Evolutionary conservation across 2,113 vertebrate genomes (phyloP).

Genomic region (Maccullochella peelii): DNA sequence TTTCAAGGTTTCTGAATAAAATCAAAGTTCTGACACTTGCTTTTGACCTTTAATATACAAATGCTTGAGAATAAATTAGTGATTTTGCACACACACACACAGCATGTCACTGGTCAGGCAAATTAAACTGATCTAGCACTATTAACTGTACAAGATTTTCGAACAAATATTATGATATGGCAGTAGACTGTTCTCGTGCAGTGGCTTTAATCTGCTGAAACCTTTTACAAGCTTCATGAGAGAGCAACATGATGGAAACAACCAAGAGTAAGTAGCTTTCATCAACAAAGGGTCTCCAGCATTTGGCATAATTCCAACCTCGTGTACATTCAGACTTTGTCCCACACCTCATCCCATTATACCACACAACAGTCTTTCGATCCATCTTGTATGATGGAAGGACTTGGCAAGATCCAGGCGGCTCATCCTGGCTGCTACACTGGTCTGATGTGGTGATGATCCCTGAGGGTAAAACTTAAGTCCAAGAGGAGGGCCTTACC

Average conservation of each 20-base stretch:
- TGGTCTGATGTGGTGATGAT: slow-evolving; percentile 60
- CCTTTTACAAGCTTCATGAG: slow-evolving; percentile 18
- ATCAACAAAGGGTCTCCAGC: slow-evolving; percentile 3
- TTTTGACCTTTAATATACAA: background rate
- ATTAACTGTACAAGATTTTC: background rate
- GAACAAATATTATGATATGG: background rate
- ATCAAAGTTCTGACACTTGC: background rate
- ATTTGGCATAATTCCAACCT: background rate
- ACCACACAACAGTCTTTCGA: slow-evolving; percentile 30
- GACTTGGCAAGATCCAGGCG: slow-evolving; percentile 51
- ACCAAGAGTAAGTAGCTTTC: slow-evolving; percentile 9
- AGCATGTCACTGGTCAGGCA: background rate
- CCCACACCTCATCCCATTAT: slow-evolving; percentile 15
- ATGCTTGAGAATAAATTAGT: background rate
- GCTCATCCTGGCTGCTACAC: slow-evolving; percentile 65
- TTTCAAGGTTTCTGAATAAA: background rate
- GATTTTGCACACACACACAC: background rate
- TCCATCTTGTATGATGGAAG: slow-evolving; percentile 59
- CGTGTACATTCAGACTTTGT: background rate
- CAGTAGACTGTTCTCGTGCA: background rate
- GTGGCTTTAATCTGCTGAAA: slow-evolving; percentile 2
- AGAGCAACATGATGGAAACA: slow-evolving; percentile 12
- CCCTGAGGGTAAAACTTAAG: slow-evolving; percentile 27
- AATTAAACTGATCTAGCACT: background rate
- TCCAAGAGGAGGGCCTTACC: slow-evolving; percentile 65